Evolutionary conservation across 2,113 vertebrate genomes (phyloP), one percentile per base, ranked within the genome.

Genomic region (Nestor notabilis): DNA sequence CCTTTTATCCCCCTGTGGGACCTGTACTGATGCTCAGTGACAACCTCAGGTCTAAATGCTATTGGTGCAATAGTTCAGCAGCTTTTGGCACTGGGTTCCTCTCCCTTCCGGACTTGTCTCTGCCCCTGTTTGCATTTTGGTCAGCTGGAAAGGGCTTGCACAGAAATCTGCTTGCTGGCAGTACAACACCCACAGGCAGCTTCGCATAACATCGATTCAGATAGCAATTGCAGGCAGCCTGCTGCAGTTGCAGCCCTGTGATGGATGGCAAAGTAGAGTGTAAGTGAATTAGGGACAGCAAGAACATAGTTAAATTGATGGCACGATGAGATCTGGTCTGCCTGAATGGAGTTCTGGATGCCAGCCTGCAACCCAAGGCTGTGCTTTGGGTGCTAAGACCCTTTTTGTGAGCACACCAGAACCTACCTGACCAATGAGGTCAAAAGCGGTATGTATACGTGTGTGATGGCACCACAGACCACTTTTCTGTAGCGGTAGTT

Each of bases 381-480:
- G 37, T 13, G 50, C 27, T 79, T 66, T 33, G 64, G 21, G 35
- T 69, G 47, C 55, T 43, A 29, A 75, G 44, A 27, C 18, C 7
- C 52, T 68, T 53, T 28, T 39, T 25, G 13, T 8, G 24, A 44
- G 41, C 33, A 9, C 43, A 4, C 17, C 27, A 37, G 60, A 53
- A 15, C n/a, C 37, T 16, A 5, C 43, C 58, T 80, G 61, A 71
- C 23, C 68, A 77, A 56, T 0, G 1, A 47, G 28, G 33, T 33
- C 16, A 35, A 4, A 46, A 43, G 29, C 10, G 16, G 7, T 23
- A 29, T 18, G 7, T 11, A 5, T 0, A 2, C 43, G 24, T 33
- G 3, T 49, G 72, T 58, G 56, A 58, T 58, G 23, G 50, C 23
- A 20, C n/a, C 39, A 33, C 25, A 70, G 44, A 29, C 9, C 8